Base-by-base conservation (phyloP, 2,888 invertebrate genomes). In the Synergus gifuensis region DNA sequence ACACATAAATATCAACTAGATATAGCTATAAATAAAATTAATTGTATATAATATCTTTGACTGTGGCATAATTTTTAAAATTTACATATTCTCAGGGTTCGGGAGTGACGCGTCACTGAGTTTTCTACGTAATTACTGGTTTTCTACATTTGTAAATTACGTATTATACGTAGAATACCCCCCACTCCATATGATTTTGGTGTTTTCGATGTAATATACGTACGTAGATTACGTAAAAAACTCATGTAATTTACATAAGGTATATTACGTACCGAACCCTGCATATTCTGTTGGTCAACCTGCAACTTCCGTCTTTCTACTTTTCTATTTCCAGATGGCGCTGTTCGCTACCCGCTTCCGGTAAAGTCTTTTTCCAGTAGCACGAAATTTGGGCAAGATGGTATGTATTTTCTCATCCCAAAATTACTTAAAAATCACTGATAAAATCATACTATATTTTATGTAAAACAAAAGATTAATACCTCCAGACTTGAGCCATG, bases 361-460 rank as follows among this genome's bases (percentile, higher is more conserved):
- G 36, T 40, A 54, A 40, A 73, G 54, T n/a, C 73, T 73, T 73
- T 73, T 73, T 73, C 73, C 22, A n/a, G 73, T 73, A 49, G 54
- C 36, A 73, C 86, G 81, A 78, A 85, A 85, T 84, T 84, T 84
- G 80, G 83, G 77, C 85, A 89, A 88, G 85, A 91, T 91, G 91
- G 91, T 91, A 89, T 80, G 91, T 91, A 90, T 83, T 88, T 73
- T 86, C 76, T 81, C 84, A 91, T 91, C 91, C 84, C 77, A 76
- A 78, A 86, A 89, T 83, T 87, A 62, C 83, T 76, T 58, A 77
- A 76, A 83, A 90, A 91, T 91, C 91, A 5, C 76, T 22, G 18
- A 67, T 78, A 76, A 78, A 87, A 85, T 63, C 40, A 5, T 73
- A 58, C 44, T 58, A 46, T 66, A 40, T 46, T 82, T 58, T 2